Percentiles rank a stretch among this genome's conserved stretches.
phyloP scores from a whole-genome alignment of 2,113 vertebrate genomes.

The Hiodon alosoides region DNA sequence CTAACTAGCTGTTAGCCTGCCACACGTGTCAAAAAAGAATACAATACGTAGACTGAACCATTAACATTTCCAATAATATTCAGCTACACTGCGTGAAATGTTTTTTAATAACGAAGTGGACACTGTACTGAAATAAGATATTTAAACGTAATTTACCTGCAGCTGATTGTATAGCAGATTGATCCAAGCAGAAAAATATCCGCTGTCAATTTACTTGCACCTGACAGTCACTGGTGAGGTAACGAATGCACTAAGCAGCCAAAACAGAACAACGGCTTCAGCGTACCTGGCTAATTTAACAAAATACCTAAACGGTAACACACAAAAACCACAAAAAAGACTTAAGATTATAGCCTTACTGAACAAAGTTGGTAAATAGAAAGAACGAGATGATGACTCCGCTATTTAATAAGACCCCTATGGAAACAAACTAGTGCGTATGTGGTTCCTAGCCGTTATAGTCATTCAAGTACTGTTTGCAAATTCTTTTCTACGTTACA shows the following conservation, averaged over 20 bases:
- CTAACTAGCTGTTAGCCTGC: too few relatives aligned
- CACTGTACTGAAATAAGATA: neutral
- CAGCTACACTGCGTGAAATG: too few relatives aligned
- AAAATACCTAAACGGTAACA: neutral
- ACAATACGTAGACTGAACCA: too few relatives aligned
- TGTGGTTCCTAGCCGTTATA: slow-evolving; percentile 12
- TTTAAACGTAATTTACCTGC: neutral
- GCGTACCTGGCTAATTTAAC: neutral
- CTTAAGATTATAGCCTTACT: neutral
- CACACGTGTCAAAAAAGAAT: too few relatives aligned
- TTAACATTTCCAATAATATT: too few relatives aligned
- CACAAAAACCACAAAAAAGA: neutral
- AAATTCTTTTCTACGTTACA: neutral
- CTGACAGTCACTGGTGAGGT: too few relatives aligned
- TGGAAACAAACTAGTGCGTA: neutral
- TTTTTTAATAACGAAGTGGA: too few relatives aligned
- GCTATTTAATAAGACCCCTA: neutral
- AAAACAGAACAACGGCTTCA: neutral
- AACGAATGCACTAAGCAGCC: neutral
- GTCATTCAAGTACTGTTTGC: neutral
- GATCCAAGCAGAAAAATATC: too few relatives aligned
- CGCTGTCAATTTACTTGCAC: too few relatives aligned
- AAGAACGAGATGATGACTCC: neutral
- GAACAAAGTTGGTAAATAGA: neutral
- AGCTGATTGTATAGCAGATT: neutral